Evolutionary conservation across 1,140 invertebrate species (phyloP).

Genomic region (Lasioglossum baleicum): DNA sequence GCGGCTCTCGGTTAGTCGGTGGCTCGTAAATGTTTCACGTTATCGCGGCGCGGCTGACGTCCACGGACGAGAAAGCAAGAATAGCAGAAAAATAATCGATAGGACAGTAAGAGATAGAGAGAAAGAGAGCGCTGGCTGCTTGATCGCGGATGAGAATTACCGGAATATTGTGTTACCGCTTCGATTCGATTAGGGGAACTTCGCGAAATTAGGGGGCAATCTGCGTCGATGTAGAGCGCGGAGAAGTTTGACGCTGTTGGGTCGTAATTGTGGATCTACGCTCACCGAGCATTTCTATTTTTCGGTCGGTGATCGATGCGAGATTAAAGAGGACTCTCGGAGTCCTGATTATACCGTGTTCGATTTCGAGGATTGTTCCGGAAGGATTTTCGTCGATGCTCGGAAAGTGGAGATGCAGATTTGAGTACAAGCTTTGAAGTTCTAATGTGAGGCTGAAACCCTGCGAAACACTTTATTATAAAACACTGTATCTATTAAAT

Average conservation of each 20-base stretch:
- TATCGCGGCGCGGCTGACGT: conserved; percentile 12
- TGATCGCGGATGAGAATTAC: neutral
- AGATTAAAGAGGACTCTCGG: no score
- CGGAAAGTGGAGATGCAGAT: no score
- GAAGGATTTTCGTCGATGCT: no score
- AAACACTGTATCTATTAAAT: neutral
- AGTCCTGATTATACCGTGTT: no score
- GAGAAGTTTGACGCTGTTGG: neutral
- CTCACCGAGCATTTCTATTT: no score
- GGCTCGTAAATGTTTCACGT: conserved; percentile 28
- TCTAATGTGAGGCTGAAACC: no score
- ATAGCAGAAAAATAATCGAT: conserved; percentile 40
- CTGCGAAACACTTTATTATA: no score
- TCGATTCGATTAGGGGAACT: neutral
- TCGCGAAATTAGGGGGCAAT: neutral
- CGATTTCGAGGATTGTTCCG: no score
- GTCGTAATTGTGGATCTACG: no score
- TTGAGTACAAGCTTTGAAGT: no score
- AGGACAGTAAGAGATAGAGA: neutral
- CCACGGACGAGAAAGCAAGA: conserved; percentile 19
- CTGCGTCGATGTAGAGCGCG: neutral
- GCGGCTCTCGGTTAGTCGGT: neutral
- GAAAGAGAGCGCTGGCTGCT: neutral
- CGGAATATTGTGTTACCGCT: neutral
- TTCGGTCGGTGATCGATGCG: neutral